Evolutionary conservation across 2,888 invertebrate genomes (phyloP), one percentile per base, ranked within the genome.

Genomic region (Polymixis flavicincta): DNA sequence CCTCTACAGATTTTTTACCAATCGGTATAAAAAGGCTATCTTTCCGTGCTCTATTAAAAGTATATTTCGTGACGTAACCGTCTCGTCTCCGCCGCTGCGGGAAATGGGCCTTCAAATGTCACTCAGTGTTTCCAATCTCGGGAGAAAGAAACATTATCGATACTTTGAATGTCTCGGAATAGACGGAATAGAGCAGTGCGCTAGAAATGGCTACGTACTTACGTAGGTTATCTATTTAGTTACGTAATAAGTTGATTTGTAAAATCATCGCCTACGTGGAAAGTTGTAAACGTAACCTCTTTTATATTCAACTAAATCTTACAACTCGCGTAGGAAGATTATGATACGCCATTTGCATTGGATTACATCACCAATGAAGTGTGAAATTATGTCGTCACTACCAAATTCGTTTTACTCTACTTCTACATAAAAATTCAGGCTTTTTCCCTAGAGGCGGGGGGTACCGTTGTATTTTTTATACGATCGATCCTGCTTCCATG

Each of bases 51-150:
- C 42, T 69, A 69, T 69, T 67, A 69, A 78, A 74, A 79, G 50
- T 65, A 81, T 66, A 61, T 81, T 68, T 64, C 7, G 65, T 78
- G 71, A 78, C 66, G 83, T 83, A 67, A 78, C 14, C 59, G 57
- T 77, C 66, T 80, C 57, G 69, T 63, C 69, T 67, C 48, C 22
- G 48, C 28, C 52, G 70, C 19, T 68, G 54, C 74, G 70, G 84
- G 48, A 68, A 82, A 84, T 75, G 63, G 82, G 66, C 80, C 70
- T 74, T 80, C 84, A 84, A 81, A 80, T 80, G 84, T 82, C 81
- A 69, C 80, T 84, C 57, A 67, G 69, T 54, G 45, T 81, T 80
- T 81, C 45, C 61, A 52, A 70, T 67, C 54, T 80, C 65, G 50
- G 59, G 22, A 67, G 57, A 55, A 67, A 59, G 60, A 52, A 60